Evolutionary conservation across 1,140 invertebrate species (phyloP).

Genomic region (Trichogramma pretiosum): DNA sequence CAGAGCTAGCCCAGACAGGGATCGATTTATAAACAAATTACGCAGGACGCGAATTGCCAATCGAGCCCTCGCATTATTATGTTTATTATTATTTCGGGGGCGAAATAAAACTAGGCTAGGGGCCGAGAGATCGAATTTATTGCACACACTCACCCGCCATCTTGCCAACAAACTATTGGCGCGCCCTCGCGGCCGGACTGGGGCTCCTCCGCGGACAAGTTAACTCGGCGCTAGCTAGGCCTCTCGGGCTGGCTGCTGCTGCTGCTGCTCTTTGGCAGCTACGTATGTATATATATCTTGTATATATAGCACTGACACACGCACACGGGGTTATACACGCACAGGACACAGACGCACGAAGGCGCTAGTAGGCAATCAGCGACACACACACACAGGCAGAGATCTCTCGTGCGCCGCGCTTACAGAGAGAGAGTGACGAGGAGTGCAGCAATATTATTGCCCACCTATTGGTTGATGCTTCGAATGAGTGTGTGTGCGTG

Average conservation of each 20-base stretch:
- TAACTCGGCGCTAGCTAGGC: neutral
- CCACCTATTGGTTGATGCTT: too few relatives aligned
- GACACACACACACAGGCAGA: neutral
- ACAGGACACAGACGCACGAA: neutral
- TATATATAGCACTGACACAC: neutral
- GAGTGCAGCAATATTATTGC: neutral
- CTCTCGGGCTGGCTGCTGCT: neutral
- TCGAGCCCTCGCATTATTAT: conserved; percentile 35
- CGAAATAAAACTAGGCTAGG: neutral
- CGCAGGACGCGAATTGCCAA: conserved; percentile 25
- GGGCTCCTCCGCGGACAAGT: conserved; percentile 1
- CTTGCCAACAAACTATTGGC: conserved; percentile 45
- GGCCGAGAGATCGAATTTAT: conserved; percentile 25
- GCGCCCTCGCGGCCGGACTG: conserved; percentile 32
- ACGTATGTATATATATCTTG: neutral
- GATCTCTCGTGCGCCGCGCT: neutral
- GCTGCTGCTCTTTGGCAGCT: neutral
- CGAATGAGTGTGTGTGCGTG: too few relatives aligned
- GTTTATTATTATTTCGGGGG: conserved; percentile 15
- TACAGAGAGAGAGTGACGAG: neutral
- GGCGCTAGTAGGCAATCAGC: neutral
- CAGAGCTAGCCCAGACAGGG: too few relatives aligned
- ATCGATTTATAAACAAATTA: too few relatives aligned
- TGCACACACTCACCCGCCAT: conserved; percentile 47
- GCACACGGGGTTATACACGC: neutral